These are phyloP conservation scores for Ectobius pallidus DNA, from an alignment of 2,888 invertebrate genomes.

Conservation along the genomic window DNA sequence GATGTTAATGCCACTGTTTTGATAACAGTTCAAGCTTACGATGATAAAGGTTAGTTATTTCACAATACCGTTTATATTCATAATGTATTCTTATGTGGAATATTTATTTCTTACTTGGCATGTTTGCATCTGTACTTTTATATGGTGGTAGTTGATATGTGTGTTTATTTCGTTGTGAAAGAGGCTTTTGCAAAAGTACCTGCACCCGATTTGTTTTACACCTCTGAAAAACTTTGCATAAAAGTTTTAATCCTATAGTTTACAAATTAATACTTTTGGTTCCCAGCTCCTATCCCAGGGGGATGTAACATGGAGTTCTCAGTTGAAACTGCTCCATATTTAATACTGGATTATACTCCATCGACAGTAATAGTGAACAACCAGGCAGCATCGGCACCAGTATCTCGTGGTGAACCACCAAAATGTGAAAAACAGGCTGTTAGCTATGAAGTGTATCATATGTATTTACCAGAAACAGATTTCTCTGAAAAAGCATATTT, in stretches of 20 bases:
- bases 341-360: constrained; percentile 55
- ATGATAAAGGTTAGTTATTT: constrained; percentile 55
- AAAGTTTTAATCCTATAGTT: no score
- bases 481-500: constrained; percentile 65
- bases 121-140: no score
- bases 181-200: no score
- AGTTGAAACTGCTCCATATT: constrained; percentile 65
- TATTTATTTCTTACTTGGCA: no score
- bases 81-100: background rate
- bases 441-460: constrained; percentile 64
- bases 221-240: no score
- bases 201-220: no score
- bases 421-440: constrained; percentile 53
- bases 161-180: no score
- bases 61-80: no score
- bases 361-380: constrained; percentile 60
- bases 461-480: constrained; percentile 65
- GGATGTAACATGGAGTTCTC: constrained; percentile 77
- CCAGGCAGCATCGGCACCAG: constrained; percentile 54
- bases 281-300: constrained; percentile 75
- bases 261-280: no score
- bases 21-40: constrained; percentile 62
- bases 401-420: constrained; percentile 46
- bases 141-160: no score
- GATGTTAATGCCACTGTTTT: constrained; percentile 50